Percentiles rank a stretch among this genome's conserved stretches.
Evolutionary conservation across 2,797 vertebrate genomes (phyloP).

Genomic region (Eupleurogrammus muticus): DNA sequence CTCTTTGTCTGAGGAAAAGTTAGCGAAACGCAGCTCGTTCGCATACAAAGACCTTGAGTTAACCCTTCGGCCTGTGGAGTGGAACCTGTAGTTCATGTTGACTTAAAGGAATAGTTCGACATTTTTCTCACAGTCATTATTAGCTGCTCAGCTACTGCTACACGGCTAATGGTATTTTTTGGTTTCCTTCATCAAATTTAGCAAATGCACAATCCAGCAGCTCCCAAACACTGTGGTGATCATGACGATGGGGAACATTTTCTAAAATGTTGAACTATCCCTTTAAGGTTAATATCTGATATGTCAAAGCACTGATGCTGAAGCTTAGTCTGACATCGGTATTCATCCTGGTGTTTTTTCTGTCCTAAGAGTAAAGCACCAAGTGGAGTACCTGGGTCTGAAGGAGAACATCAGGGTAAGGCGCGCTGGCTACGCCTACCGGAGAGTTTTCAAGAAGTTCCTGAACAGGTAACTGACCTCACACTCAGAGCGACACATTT

Average conservation of each 20-base stretch:
- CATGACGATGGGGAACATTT: too few species aligned
- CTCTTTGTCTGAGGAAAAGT: slow-evolving; percentile 64
- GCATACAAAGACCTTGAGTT: slow-evolving; percentile 61
- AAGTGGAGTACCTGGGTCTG: slow-evolving; percentile 97
- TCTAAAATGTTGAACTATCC: too few species aligned
- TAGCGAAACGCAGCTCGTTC: slow-evolving; percentile 46
- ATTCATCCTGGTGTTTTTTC: not conserved
- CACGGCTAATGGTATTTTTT: too few species aligned
- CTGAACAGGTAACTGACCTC: slow-evolving; percentile 89
- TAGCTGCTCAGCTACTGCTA: too few species aligned
- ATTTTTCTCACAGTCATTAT: too few species aligned
- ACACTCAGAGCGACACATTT: not conserved
- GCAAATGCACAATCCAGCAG: too few species aligned
- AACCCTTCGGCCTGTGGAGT: slow-evolving; percentile 25
- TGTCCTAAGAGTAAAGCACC: slow-evolving; percentile 92
- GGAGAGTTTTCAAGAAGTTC: slow-evolving; percentile 95
- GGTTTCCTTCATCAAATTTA: too few species aligned
- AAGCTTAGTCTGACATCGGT: not conserved
- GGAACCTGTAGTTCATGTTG: not conserved
- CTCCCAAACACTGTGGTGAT: too few species aligned
- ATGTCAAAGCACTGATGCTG: not conserved
- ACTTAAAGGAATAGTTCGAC: too few species aligned
- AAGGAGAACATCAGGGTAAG: slow-evolving; percentile 98
- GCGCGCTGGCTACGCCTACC: slow-evolving; percentile 97
- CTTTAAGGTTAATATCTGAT: slow-evolving; percentile 14